Evolutionary conservation across 2,888 invertebrate genomes (phyloP).

Genomic region (Cheilosia soror): DNA sequence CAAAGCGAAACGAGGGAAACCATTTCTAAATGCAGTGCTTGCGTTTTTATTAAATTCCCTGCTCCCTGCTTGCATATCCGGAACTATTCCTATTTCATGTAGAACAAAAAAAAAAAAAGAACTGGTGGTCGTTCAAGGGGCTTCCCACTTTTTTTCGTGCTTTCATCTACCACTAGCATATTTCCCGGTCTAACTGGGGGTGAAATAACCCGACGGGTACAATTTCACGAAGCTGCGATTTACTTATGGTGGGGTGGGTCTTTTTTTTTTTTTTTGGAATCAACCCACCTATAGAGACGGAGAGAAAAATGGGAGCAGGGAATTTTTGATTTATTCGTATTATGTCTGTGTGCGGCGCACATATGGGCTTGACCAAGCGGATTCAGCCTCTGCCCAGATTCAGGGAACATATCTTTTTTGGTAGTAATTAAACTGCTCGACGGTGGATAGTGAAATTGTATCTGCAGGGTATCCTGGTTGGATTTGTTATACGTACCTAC

Average conservation of each 20-base stretch:
- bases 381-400: background rate
- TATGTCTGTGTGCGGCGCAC: conserved; percentile 28
- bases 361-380: conserved; percentile 11
- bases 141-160: background rate
- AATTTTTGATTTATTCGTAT: conserved; percentile 64
- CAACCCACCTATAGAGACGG: background rate
- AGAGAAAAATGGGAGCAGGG: background rate
- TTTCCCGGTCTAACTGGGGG: conserved; percentile 3
- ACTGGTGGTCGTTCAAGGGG: conserved; percentile 22
- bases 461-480: conserved; percentile 17
- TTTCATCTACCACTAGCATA: background rate
- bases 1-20: conserved; percentile 4
- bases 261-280: background rate
- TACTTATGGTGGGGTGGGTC: conserved; percentile 3
- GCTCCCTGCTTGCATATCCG: background rate
- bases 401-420: conserved; percentile 5
- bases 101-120: conserved; percentile 16
- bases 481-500: background rate
- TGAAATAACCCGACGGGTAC: conserved; percentile 37
- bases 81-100: background rate
- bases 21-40: conserved; percentile 29
- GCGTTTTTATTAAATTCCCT: conserved; percentile 15
- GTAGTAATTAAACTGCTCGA: conserved; percentile 57
- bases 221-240: conserved; percentile 45
- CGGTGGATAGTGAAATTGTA: conserved; percentile 38